Conservation (phyloP, 2,797 vertebrate species). For the Propithecus deckenii region DNA sequence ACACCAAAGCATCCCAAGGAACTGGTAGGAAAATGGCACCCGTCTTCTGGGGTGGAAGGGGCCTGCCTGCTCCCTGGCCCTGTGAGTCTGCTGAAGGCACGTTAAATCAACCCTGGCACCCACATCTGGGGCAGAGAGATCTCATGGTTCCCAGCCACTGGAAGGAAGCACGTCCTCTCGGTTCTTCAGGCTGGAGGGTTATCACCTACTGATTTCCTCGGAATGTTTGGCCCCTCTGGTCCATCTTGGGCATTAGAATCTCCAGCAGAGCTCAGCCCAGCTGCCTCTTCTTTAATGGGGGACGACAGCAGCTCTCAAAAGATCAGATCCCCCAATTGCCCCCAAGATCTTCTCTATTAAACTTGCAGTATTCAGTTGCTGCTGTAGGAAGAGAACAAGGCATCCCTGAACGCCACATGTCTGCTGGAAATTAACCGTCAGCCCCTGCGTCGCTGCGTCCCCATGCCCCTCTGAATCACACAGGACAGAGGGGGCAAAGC, state of each 20-base stretch:
- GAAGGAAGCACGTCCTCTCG: neutral
- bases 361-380: neutral
- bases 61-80: accelerated
- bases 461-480: accelerated
- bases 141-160: neutral
- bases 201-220: neutral
- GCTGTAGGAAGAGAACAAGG: neutral
- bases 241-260: neutral
- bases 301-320: neutral
- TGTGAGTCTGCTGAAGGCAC: neutral
- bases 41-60: too few species aligned
- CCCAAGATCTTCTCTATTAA: neutral
- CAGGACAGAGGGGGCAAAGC: neutral
- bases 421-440: neutral
- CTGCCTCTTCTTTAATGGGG: neutral
- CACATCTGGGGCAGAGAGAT: neutral
- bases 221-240: neutral
- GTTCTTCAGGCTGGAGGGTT: neutral
- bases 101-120: accelerated
- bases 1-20: neutral
- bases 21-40: neutral
- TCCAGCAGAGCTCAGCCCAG: neutral
- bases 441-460: accelerated
- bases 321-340: neutral
- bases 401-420: neutral